phyloP scores from a whole-genome alignment of 2,888 invertebrate species.

The Hydriomena furcata region DNA sequence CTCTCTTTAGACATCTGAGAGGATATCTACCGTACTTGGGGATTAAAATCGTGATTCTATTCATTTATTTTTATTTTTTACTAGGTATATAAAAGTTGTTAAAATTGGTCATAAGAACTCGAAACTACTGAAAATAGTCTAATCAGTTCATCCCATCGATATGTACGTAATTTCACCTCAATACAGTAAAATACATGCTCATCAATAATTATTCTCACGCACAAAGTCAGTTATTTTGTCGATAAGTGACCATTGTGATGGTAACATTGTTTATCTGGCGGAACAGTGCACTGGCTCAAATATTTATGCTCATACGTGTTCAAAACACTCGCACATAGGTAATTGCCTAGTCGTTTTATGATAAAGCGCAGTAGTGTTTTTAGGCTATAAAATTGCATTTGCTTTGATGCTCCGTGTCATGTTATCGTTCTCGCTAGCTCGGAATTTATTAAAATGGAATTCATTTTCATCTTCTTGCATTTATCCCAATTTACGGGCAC shows the following conservation, averaged over 20 bases:
- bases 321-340: conserved; percentile 13
- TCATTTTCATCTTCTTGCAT: too few relatives aligned
- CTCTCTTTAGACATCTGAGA: too few relatives aligned
- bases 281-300: conserved; percentile 15
- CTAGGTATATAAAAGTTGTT: too few relatives aligned
- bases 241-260: conserved; percentile 15
- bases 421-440: too few relatives aligned
- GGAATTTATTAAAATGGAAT: too few relatives aligned
- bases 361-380: not conserved
- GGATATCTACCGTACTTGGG: too few relatives aligned
- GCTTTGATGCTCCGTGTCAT: not conserved
- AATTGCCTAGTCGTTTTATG: conserved; percentile 15
- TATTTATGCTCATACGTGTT: conserved; percentile 25
- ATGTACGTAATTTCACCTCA: not conserved
- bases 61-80: too few relatives aligned
- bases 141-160: conserved; percentile 15
- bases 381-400: not conserved
- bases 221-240: conserved; percentile 21
- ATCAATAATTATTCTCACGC: not conserved
- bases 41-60: too few relatives aligned
- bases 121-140: too few relatives aligned
- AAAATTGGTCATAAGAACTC: too few relatives aligned
- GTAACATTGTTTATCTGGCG: conserved; percentile 7
- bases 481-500: too few relatives aligned
- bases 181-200: not conserved